Conservation (phyloP, 2,113 vertebrate species). For the Malurus elegans region DNA sequence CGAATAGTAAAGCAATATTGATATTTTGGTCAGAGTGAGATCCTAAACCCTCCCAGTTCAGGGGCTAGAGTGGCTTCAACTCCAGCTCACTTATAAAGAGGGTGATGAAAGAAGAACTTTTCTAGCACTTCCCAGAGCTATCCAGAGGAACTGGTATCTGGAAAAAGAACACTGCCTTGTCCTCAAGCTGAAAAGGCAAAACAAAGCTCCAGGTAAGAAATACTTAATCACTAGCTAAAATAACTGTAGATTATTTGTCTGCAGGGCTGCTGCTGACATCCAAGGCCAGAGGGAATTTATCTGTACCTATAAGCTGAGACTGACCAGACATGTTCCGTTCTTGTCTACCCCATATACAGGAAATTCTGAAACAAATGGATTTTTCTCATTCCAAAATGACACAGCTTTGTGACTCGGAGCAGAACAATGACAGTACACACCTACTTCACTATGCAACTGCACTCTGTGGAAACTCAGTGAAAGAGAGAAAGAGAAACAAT, state of each 20-base stretch:
- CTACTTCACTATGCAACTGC: not conserved
- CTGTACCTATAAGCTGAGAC: not conserved
- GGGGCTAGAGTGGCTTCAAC: not conserved
- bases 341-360: not conserved
- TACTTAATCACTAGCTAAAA: not conserved
- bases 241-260: not conserved
- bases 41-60: not conserved
- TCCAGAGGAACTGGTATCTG: not conserved
- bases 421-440: not conserved
- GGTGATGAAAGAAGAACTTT: not conserved
- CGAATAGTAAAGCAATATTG: not conserved
- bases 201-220: constrained; percentile 5
- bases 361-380: not conserved
- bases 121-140: not conserved
- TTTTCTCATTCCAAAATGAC: not conserved
- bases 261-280: not conserved
- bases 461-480: not conserved
- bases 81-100: not conserved
- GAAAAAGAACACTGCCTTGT: not conserved
- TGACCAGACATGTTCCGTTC: not conserved
- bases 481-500: not conserved
- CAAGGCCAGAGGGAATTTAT: not conserved
- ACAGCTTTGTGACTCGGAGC: not conserved
- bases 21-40: not conserved
- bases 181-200: not conserved